Evolutionary conservation across 1,140 invertebrate genomes (phyloP), one percentile per base, ranked within the genome.

Genomic region (Aphelinus certus): DNA sequence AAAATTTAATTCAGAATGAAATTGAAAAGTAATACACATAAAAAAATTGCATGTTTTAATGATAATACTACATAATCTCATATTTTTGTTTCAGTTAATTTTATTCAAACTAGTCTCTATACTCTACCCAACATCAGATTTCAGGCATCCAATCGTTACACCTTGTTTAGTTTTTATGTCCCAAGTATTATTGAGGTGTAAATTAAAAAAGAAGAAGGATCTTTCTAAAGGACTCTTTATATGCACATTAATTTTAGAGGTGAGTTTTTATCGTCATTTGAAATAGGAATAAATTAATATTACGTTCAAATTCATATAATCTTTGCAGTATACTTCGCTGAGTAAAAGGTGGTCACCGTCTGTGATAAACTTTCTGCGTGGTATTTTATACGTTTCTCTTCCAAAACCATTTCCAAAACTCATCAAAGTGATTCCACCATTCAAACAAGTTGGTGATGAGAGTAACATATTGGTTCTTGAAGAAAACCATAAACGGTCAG

Each of bases 51-150:
- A 46, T 42, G 61, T 26, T 65, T 73, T 63, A 58, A 43, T 26
- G 26, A 26, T 26, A 26, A 26, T 26, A 62, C n/a, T 71, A 62
- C 51, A n/a, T 66, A 74, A 67, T 73, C 73, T 55, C 67, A 76
- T 65, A 43, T 67, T 66, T 80, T 82, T 80, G 78, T 89, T 89
- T 74, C 84, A 92, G 91, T 81, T 97, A 46, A 85, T 97, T 78
- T 92, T 96, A 80, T 92, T 97, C 53, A 95, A 95, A 88, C 79
- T 95, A 49, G 89, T 94, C 42, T 91, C 92, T 10, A 83, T 94
- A 10, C 81, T 97, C 51, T 98, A 95, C 85, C 93, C 96, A 10
- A 93, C 95, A 1, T 97, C 96, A 0, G 96, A 98, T 87, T 96
- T 95, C 82, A 88, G 92, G 48, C 96, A 98, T 90, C 91, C 92